Evolutionary conservation across 1,140 invertebrate genomes (phyloP), one percentile per base, ranked within the genome.

Genomic region (Oedothorax gibbosus): DNA sequence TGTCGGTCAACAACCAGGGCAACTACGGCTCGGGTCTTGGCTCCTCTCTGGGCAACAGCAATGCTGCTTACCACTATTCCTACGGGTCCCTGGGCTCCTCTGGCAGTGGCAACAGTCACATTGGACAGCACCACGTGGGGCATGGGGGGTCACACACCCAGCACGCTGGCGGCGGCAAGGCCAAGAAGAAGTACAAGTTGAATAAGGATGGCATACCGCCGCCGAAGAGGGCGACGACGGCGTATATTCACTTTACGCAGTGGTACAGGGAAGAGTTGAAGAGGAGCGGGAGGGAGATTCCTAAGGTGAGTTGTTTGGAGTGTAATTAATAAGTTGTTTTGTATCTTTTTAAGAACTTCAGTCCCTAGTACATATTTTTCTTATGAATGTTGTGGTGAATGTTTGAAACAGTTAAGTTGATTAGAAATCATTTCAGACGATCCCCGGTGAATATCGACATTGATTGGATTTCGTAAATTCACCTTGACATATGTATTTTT

Each of bases 161-260:
- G 21, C 72, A 75, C 49, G 50, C 79, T n/a, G 83, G 83, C 60
- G 83, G 83, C 72, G 85, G 85, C 21, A 87, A 88, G 68, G 86
- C 87, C 62, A 86, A 88, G 66, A 88, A 88, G 78, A 86, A 87
- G 56, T 86, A 85, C 15, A 88, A 88, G 84, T 77, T 88, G 12
- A 88, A 88, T 60, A 88, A 88, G 77, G 88, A 88, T 69, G 88
- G 88, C 51, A 81, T 88, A 64, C 88, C 88, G 49, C 87, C 87
- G 53, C 88, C 88, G 3, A 88, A 88, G 77, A 64, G 88, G 62
- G 88, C 88, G 11, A 88, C 88, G 18, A 88, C 88, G 18, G 88
- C 88, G 11, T 88, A 88, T 80, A 88, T 88, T 14, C 88, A 88
- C 78, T 88, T 88, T 62, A 88, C 88, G 12, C 88, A 88, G 66